A percentile compares a stretch with the other conserved stretches of the same genome.
phyloP scores from a whole-genome alignment of 2,888 invertebrate genomes.

The Augiades crinisus region DNA sequence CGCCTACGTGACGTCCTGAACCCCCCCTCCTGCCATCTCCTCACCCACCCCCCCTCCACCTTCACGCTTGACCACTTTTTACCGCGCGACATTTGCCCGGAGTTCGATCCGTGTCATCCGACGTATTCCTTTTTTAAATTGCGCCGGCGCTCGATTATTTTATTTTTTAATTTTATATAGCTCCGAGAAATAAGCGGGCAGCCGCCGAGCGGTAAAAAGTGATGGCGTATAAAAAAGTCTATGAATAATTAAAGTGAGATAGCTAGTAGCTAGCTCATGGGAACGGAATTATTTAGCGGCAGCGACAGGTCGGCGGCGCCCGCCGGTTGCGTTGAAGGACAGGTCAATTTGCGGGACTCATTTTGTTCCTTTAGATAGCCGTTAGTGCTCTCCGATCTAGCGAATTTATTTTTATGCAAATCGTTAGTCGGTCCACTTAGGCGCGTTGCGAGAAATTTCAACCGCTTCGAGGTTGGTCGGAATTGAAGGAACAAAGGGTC shows the following conservation, averaged over 20 bases:
- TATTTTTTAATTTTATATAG: slow-evolving; percentile 77
- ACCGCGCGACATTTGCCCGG: slow-evolving; percentile 81
- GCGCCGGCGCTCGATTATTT: slow-evolving; percentile 72
- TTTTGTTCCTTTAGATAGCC: slow-evolving; percentile 58
- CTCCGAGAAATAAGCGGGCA: slow-evolving; percentile 57
- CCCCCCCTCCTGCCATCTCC: slow-evolving; percentile 30
- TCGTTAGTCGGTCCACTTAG: slow-evolving; percentile 39
- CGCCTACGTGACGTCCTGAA: slow-evolving; percentile 80
- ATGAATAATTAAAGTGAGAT: slow-evolving; percentile 81
- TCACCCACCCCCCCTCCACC: slow-evolving; percentile 37
- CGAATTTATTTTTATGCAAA: slow-evolving; percentile 51
- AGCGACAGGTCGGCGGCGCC: slow-evolving; percentile 67
- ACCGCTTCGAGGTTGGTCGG: slow-evolving; percentile 43
- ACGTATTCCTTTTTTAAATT: slow-evolving; percentile 81
- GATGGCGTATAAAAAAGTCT: slow-evolving; percentile 75
- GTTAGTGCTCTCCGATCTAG: slow-evolving; percentile 35
- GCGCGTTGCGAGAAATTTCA: slow-evolving; percentile 37
- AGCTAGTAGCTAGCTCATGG: slow-evolving; percentile 80
- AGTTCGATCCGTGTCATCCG: slow-evolving; percentile 82
- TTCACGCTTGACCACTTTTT: slow-evolving; percentile 75
- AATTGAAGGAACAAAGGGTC: slow-evolving; percentile 56
- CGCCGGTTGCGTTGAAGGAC: slow-evolving; percentile 65
- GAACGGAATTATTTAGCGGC: slow-evolving; percentile 75
- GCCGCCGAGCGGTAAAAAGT: slow-evolving; percentile 74
- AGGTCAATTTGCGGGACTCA: slow-evolving; percentile 75